A percentile compares a stretch with the other conserved stretches of the same genome.
These are phyloP conservation scores for Haliclystus octoradiatus DNA, from an alignment of 30 jellyfish, hydroid and myxozoan genomes.

Conservation along the genomic window DNA sequence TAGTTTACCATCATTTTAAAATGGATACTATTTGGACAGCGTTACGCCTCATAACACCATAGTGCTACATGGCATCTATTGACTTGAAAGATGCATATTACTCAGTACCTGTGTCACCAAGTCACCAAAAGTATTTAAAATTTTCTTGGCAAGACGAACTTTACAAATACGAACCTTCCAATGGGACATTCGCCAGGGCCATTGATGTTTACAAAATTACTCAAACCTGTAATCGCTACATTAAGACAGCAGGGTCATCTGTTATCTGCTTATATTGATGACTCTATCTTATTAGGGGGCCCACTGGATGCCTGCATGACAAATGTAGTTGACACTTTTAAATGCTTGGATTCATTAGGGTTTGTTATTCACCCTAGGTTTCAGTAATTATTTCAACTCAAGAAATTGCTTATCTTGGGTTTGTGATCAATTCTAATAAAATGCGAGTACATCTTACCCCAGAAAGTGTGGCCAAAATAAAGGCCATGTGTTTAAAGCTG, in stretches of 20 bases:
- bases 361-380: conserved; percentile 14
- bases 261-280: no score
- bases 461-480: background rate
- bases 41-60: background rate
- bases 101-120: no score
- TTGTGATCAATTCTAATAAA: background rate
- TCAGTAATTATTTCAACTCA: background rate
- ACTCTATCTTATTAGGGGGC: background rate
- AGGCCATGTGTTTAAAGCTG: background rate
- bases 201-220: conserved; percentile 5
- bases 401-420: conserved; percentile 12
- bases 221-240: background rate
- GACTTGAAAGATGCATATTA: no score
- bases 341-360: no score
- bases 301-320: no score
- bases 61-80: no score
- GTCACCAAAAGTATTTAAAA: no score
- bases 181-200: conserved; percentile 16
- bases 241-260: background rate
- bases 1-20: conserved; percentile 11
- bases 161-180: conserved; percentile 4
- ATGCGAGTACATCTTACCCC: conserved; percentile 5
- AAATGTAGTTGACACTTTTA: no score
- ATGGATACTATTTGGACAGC: no score
- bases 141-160: background rate